A percentile compares a stretch with the other conserved stretches of the same genome.
These are phyloP conservation scores for Rhingia campestris DNA, from an alignment of 2,888 invertebrate genomes.

Conservation along the genomic window DNA sequence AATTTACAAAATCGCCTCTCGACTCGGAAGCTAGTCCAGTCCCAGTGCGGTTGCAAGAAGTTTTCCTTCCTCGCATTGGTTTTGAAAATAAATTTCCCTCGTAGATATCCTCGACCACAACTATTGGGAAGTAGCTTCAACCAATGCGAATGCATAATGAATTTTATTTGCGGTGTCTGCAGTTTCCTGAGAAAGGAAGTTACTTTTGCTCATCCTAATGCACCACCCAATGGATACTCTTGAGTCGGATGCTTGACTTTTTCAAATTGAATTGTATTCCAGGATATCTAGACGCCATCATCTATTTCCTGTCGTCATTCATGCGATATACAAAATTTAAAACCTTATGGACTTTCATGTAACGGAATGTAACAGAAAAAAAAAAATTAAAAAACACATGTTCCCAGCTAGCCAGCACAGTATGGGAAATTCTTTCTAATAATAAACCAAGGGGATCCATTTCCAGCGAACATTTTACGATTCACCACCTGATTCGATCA, in stretches of 20 bases:
- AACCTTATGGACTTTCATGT: slow-evolving; percentile 6
- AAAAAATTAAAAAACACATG: slow-evolving; percentile 21
- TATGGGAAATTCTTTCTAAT: slow-evolving; percentile 26
- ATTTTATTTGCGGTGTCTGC: slow-evolving; percentile 61
- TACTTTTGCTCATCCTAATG: background rate
- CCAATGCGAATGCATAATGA: slow-evolving; percentile 70
- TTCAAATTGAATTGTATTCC: background rate
- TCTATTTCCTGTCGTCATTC: background rate
- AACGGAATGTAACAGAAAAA: slow-evolving; percentile 41
- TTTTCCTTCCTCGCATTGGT: slow-evolving; percentile 18
- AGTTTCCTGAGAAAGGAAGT: slow-evolving; percentile 25
- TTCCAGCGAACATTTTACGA: slow-evolving; percentile 26
- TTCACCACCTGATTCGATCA: slow-evolving; percentile 47
- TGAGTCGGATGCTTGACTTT: background rate
- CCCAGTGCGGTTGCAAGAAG: slow-evolving; percentile 47
- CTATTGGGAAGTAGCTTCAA: slow-evolving; percentile 40
- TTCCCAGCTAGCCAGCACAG: background rate
- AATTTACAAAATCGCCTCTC: slow-evolving; percentile 47
- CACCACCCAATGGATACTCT: background rate
- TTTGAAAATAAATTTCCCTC: background rate
- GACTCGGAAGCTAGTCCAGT: background rate
- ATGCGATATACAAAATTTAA: background rate
- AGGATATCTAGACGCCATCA: background rate
- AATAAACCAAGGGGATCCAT: slow-evolving; percentile 2
- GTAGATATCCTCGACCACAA: slow-evolving; percentile 32